A percentile compares a stretch with the other conserved stretches of the same genome.
Evolutionary conservation across 1,140 invertebrate species (phyloP).

Genomic region (Drosophila persimilis): DNA sequence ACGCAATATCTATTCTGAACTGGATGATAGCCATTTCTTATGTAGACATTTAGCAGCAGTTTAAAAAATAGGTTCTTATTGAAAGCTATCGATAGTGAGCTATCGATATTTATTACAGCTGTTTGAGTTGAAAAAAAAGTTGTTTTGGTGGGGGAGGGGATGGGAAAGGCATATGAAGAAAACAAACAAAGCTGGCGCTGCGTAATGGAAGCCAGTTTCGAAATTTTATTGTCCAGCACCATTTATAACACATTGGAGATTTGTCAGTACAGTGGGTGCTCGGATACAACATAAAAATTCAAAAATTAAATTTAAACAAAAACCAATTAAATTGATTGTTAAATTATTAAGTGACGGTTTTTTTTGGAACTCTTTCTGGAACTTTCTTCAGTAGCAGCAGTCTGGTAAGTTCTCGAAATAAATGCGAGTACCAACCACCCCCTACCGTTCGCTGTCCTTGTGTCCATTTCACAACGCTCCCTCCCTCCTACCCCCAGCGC

Average conservation of each 20-base stretch:
- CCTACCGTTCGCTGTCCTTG: constrained; percentile 55
- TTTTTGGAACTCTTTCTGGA: not conserved
- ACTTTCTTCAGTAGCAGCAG: not conserved
- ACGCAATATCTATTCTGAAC: no score
- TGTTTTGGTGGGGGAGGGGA: not conserved
- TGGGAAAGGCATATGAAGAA: constrained; percentile 18
- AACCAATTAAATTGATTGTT: not conserved
- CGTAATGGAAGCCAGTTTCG: constrained; percentile 1
- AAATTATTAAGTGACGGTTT: constrained; percentile 31
- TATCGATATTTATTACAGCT: constrained; percentile 19
- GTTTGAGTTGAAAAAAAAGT: not conserved
- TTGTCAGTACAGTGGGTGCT: constrained; percentile 8
- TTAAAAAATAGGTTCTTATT: no score
- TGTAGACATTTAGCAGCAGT: no score
- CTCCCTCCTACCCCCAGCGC: no score
- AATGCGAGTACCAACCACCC: constrained; percentile 2
- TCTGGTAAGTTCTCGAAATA: constrained; percentile 12
- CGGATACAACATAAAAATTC: no score
- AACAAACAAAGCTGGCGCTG: constrained; percentile 50
- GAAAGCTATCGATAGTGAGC: not conserved
- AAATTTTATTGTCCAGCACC: constrained; percentile 19
- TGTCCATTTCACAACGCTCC: constrained; percentile 54
- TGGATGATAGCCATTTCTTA: no score
- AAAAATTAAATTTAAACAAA: no score
- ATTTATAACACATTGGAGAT: constrained; percentile 5